Conservation (phyloP, 2,797 vertebrate genomes). For the Rallus crepitans region DNA sequence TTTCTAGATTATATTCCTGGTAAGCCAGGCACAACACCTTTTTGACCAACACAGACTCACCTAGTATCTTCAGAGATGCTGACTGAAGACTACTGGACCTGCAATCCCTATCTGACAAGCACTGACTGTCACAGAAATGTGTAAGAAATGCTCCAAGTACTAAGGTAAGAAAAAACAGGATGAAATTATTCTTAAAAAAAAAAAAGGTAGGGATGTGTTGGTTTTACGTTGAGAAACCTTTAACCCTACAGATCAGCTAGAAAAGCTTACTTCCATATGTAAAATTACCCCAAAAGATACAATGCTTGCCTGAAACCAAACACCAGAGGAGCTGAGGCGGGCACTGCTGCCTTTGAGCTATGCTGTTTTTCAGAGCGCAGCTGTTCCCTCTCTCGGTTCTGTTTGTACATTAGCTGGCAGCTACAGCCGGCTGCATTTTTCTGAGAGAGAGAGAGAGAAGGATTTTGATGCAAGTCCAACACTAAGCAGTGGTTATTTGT, state of each 20-base stretch:
- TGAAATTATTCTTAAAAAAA: not conserved
- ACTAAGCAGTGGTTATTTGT: conserved; percentile 52
- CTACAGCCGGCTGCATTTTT: conserved; percentile 42
- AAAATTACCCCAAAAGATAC: not conserved
- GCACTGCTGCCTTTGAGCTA: not conserved
- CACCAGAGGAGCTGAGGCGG: not conserved
- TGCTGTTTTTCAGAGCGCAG: conserved; percentile 40
- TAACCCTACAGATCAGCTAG: not conserved
- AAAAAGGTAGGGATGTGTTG: too few relatives aligned
- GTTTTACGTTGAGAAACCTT: not conserved
- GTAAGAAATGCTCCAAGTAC: not conserved
- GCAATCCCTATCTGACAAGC: not conserved
- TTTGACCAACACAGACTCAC: fast-evolving
- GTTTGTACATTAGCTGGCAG: conserved; percentile 65
- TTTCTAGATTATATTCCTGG: not conserved
- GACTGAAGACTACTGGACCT: not conserved
- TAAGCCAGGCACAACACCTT: not conserved
- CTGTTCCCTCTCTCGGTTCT: conserved; percentile 63
- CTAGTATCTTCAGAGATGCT: not conserved
- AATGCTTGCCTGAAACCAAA: conserved; percentile 12
- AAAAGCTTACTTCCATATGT: not conserved
- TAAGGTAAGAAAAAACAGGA: not conserved
- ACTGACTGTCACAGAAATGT: not conserved
- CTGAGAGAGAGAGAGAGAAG: not conserved
- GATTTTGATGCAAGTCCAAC: conserved; percentile 50